Base-by-base conservation (phyloP, 2,113 vertebrate species). In the Sarotherodon lohbergeri region DNA sequence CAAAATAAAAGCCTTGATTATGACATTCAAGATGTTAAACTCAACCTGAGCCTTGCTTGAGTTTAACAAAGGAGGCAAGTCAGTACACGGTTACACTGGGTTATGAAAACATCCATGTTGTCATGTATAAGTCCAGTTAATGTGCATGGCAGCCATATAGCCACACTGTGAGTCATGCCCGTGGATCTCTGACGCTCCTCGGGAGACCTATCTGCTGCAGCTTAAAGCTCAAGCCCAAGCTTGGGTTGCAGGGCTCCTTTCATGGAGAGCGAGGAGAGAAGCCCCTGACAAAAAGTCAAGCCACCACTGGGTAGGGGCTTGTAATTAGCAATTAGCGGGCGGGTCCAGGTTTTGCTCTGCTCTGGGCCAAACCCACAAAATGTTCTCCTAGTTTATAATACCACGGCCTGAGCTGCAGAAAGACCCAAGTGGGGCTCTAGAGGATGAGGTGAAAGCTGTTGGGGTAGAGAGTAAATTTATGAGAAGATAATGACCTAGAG, bases 271-370 rank as follows among this genome's bases (percentile, higher is more conserved):
- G 87, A 92, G 91, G 91, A 92, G 94, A 95, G 95, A 96, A 96
- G 93, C 95, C 96, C 96, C 96, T 94, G 94, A 96, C 96, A 95
- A 93, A 93, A 94, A 96, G 94, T 95, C 95, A 92, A 95, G 95
- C 95, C 95, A 92, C 95, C 87, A 88, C 94, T 91, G 95, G 95
- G 95, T 95, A 96, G 94, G 92, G 95, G 96, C 95, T 96, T 96
- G 96, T 97, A 96, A 96, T 97, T 97, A 96, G 95, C 95, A 96
- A 97, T 97, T 97, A 97, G 95, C 93, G 94, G 95, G 94, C 90
- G 94, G 94, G 94, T 97, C 96, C 95, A 96, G 95, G 95, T 96
- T 96, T 96, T 95, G 90, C 95, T 96, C 93, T 88, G 90, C 92
- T 85, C 84, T 52, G 46, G 81, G 95, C 96, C 95, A 97, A 97